Evolutionary conservation across 2,888 invertebrate genomes (phyloP).

Genomic region (Perizoma flavofasciatum): DNA sequence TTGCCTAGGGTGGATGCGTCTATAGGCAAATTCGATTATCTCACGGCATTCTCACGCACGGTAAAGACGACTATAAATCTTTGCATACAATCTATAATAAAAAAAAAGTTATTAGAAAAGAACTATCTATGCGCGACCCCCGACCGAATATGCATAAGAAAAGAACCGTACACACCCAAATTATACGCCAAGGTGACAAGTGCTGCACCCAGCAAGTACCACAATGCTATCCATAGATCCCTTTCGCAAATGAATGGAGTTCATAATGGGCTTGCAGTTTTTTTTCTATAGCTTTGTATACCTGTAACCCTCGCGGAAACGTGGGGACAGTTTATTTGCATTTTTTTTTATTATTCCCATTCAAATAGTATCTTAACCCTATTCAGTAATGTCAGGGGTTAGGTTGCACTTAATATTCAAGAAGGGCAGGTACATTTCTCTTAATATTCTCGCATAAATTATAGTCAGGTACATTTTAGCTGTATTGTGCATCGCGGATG

Average conservation of each 20-base stretch:
- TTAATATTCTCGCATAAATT: conserved; percentile 85
- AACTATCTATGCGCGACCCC: conserved; percentile 78
- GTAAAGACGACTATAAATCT: conserved; percentile 77
- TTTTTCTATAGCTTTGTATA: conserved; percentile 65
- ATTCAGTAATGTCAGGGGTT: conserved; percentile 84
- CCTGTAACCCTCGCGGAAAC: conserved; percentile 70
- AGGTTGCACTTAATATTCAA: conserved; percentile 85
- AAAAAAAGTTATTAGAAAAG: conserved; percentile 80
- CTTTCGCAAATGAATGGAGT: conserved; percentile 52
- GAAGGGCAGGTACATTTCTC: conserved; percentile 84
- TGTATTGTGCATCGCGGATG: conserved; percentile 73
- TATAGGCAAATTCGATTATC: conserved; percentile 84
- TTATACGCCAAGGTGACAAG: conserved; percentile 81
- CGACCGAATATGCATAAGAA: conserved; percentile 78
- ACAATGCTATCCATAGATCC: conserved; percentile 41
- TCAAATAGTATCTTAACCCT: conserved; percentile 83
- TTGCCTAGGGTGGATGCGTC: conserved; percentile 72
- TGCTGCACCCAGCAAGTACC: conserved; percentile 65
- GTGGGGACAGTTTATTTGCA: conserved; percentile 84
- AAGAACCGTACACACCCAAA: conserved; percentile 75
- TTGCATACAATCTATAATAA: conserved; percentile 76
- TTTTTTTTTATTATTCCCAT: conserved; percentile 82
- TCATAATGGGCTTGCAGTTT: conserved; percentile 72
- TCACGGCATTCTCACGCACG: conserved; percentile 77
- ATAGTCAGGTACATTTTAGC: conserved; percentile 83